Base-by-base conservation (phyloP, 2,797 vertebrate species). In the Cheirogaleus major region DNA sequence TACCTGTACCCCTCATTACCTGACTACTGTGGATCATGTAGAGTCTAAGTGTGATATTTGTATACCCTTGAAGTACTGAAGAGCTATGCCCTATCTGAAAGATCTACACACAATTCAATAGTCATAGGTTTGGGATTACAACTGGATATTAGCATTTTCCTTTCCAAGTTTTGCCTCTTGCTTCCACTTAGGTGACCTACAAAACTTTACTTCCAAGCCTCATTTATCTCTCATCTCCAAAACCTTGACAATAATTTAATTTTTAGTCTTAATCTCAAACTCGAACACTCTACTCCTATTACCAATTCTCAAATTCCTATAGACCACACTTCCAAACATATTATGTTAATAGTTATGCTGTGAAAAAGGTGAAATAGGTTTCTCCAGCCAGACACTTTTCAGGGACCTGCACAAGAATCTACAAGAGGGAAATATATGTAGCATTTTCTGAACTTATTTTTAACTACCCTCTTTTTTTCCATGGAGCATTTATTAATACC, bases 401-500 rank as follows among this genome's bases (percentile, higher is more conserved):
- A 89, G 27, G 90, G 78, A 82, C 63, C 80, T 89, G 69, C 18
- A 65, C 23, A 89, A 65, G 50, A 89, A 95, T 89, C 70, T 94
- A 89, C 50, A 84, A 94, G 50, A 90, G 4, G 50, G 35, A 85
- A 94, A 96, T 30, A 87, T 69, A 95, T 83, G 93, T 35, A 95
- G 65, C 70, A 91, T 95, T 94, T 95, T 86, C 83, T 96, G 45
- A 91, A 88, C 79, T 97, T 93, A 95, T 97, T 97, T 97, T 96
- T 91, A 97, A 88, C 86, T 85, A 89, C 55, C 45, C 57, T 73
- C 30, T 65, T 78, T 73, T 45, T 61, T 22, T 5, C 80, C 61
- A 79, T 22, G 8, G 17, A 81, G 65, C 32, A 91, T 73, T 80
- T 96, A 96, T 88, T 95, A 96, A 96, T 98, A 97, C 81, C 89